These are phyloP conservation scores for Telenomus remus DNA, from an alignment of 1,140 invertebrate species.

Conservation along the genomic window DNA sequence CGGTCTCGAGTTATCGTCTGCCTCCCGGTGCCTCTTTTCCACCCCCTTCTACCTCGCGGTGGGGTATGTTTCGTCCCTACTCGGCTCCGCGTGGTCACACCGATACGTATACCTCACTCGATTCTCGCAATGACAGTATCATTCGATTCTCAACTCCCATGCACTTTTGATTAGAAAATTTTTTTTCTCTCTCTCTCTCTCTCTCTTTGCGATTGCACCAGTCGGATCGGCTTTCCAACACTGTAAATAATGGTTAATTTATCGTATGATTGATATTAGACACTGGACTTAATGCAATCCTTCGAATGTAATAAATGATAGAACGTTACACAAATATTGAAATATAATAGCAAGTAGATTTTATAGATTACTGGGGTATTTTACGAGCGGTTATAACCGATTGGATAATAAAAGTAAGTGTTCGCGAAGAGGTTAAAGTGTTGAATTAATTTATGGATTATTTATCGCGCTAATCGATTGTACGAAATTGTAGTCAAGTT, in stretches of 20 bases:
- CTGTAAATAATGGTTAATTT: slow-evolving; percentile 11
- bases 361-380: slow-evolving; percentile 25
- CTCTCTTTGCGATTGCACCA: too few relatives aligned
- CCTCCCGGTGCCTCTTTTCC: slow-evolving; percentile 69
- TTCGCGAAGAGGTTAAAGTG: slow-evolving; percentile 17
- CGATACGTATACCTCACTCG: slow-evolving; percentile 39
- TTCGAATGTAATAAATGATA: slow-evolving; percentile 41
- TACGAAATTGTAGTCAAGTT: not conserved
- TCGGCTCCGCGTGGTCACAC: slow-evolving; percentile 55
- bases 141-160: slow-evolving; percentile 26
- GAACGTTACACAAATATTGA: slow-evolving; percentile 39
- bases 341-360: slow-evolving; percentile 23
- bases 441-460: slow-evolving; percentile 34
- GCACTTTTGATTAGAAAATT: not conserved
- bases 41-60: slow-evolving; percentile 40
- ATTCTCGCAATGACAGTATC: slow-evolving; percentile 46
- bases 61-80: slow-evolving; percentile 53
- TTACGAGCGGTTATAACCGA: slow-evolving; percentile 18
- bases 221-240: too few relatives aligned
- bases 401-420: slow-evolving; percentile 30
- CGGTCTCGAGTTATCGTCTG: slow-evolving; percentile 71
- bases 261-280: slow-evolving; percentile 31
- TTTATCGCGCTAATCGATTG: slow-evolving; percentile 14
- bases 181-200: not conserved
- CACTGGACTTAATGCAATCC: slow-evolving; percentile 15